Conservation (phyloP, 35 echinoderm and acorn worm species). For the Eucidaris tribuloides region DNA sequence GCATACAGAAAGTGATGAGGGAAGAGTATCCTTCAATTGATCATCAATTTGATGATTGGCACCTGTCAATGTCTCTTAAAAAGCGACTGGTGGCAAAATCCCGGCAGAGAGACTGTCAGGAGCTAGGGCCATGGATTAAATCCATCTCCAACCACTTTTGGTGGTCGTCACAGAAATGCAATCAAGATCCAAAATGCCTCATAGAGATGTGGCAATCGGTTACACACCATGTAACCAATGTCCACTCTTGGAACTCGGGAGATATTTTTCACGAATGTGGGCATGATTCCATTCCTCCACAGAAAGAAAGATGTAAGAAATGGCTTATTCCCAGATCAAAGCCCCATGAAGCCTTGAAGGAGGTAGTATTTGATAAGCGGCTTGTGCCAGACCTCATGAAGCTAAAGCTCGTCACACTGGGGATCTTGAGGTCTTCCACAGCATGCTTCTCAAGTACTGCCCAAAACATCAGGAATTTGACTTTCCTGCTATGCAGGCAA, state of each 20-base stretch:
- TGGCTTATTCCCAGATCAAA: conserved; percentile 8
- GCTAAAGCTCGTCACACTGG: conserved; percentile 39
- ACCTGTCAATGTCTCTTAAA: conserved; percentile 20
- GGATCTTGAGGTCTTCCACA: conserved; percentile 28
- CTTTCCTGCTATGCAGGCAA: conserved; percentile 11
- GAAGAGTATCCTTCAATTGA: conserved; percentile 34
- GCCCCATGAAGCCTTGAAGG: neutral
- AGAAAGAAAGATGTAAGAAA: neutral
- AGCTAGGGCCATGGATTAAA: conserved; percentile 4
- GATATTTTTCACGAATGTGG: neutral
- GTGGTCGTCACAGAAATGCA: conserved; percentile 17
- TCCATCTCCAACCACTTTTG: conserved; percentile 25
- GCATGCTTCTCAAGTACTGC: conserved; percentile 29
- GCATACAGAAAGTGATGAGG: conserved; percentile 9
- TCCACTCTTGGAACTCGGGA: neutral
- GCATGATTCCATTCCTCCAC: neutral
- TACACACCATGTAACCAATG: neutral
- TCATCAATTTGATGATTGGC: conserved; percentile 59
- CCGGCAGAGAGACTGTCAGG: conserved; percentile 8
- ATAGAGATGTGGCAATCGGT: conserved; percentile 38
- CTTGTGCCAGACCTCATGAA: conserved; percentile 4
- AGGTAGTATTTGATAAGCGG: neutral
- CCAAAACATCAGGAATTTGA: conserved; percentile 30
- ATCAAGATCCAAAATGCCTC: neutral
- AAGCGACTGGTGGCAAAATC: conserved; percentile 16